Percentiles rank a stretch among this genome's conserved stretches.
These are phyloP conservation scores for Endomychus coccineus DNA, from an alignment of 2,888 invertebrate genomes.

Conservation along the genomic window DNA sequence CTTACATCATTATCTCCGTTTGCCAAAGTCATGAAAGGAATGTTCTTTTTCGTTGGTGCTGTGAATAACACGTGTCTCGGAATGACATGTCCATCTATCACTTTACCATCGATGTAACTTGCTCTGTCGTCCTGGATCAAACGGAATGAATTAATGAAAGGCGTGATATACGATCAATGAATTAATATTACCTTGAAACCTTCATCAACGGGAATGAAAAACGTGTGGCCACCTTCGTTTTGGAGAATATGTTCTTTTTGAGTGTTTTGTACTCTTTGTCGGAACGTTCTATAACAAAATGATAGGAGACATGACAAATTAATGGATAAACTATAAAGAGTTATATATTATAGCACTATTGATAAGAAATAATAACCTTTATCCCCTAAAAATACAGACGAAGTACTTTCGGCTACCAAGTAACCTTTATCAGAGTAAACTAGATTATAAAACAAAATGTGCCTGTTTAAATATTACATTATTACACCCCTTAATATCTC, in stretches of 20 bases:
- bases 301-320: too few species aligned
- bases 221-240: constrained; percentile 74
- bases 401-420: too few species aligned
- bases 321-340: too few species aligned
- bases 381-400: too few species aligned
- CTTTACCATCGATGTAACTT: constrained; percentile 71
- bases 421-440: too few species aligned
- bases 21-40: constrained; percentile 71
- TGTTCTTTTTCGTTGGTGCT: constrained; percentile 65
- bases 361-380: too few species aligned
- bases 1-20: constrained; percentile 78
- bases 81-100: constrained; percentile 85
- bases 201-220: constrained; percentile 85
- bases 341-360: too few species aligned
- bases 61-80: constrained; percentile 82
- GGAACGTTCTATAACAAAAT: constrained; percentile 61
- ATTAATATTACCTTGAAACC: constrained; percentile 79
- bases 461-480: too few species aligned
- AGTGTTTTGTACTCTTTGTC: constrained; percentile 65
- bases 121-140: constrained; percentile 34
- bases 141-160: background rate
- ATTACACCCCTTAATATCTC: too few species aligned
- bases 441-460: too few species aligned
- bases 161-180: too few species aligned
- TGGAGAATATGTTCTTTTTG: constrained; percentile 69